A percentile compares a stretch with the other conserved stretches of the same genome.
phyloP scores from a whole-genome alignment of 2,113 vertebrate species.

The Xenopus borealis region DNA sequence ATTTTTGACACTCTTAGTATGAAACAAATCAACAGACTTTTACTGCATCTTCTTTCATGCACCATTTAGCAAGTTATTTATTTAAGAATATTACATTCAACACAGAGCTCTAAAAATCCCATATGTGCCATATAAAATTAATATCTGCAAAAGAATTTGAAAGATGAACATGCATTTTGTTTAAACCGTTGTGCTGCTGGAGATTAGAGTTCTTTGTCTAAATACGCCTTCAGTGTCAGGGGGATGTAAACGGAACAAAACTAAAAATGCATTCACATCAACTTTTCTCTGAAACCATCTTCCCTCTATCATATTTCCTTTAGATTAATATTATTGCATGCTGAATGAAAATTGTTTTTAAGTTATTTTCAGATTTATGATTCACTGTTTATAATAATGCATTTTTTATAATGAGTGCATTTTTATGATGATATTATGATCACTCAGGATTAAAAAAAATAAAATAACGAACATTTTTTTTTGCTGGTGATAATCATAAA shows the following conservation, averaged over 20 bases:
- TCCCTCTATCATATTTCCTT: too few relatives aligned
- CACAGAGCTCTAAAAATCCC: constrained; percentile 22
- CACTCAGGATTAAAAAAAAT: too few relatives aligned
- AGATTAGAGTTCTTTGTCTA: constrained; percentile 5
- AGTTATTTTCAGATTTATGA: too few relatives aligned
- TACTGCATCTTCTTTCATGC: not conserved
- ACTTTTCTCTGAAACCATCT: too few relatives aligned
- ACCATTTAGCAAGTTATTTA: constrained; percentile 30
- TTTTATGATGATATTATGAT: too few relatives aligned
- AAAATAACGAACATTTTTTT: too few relatives aligned
- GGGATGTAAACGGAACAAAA: not conserved
- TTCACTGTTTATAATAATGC: too few relatives aligned
- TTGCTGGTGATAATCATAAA: too few relatives aligned
- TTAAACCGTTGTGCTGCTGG: constrained; percentile 1
- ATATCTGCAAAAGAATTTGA: constrained; percentile 21
- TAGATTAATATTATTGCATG: too few relatives aligned
- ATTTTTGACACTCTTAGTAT: not conserved
- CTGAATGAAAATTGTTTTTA: too few relatives aligned
- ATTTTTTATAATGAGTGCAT: too few relatives aligned
- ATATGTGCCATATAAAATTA: constrained; percentile 17
- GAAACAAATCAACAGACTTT: not conserved
- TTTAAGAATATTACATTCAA: constrained; percentile 5
- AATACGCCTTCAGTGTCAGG: not conserved
- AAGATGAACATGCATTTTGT: constrained; percentile 14
- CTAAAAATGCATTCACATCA: too few relatives aligned